Percentiles rank a stretch among this genome's conserved stretches.
Conservation (phyloP, 2,113 vertebrate species). For the Psettodes erumei region DNA sequence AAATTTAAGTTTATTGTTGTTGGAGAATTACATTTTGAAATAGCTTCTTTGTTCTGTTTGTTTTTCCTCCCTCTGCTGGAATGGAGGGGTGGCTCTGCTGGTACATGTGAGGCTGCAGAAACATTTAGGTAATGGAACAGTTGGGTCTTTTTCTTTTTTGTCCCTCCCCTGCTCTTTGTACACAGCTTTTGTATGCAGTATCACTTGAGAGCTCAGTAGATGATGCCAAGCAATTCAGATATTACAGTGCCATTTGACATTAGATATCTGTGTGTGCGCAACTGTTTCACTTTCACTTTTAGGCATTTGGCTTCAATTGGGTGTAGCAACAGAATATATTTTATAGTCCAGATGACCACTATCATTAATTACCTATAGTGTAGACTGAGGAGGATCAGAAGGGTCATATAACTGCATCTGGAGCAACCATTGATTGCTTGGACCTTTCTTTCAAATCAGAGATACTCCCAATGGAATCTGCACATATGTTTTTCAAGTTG, state of each 20-base stretch:
- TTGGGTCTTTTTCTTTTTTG: constrained; percentile 27
- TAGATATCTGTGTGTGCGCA: constrained; percentile 13
- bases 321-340: not conserved
- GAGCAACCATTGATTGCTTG: constrained; percentile 2
- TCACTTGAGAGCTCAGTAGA: constrained; percentile 48
- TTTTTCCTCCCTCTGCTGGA: not conserved
- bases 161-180: constrained; percentile 1
- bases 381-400: not conserved
- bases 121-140: constrained; percentile 30
- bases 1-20: constrained; percentile 48
- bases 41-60: constrained; percentile 52
- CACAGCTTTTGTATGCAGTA: constrained; percentile 23
- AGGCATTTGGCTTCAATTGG: not conserved
- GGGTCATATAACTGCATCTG: not conserved
- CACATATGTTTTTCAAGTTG: not conserved
- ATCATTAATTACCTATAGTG: not conserved
- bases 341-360: not conserved
- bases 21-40: constrained; percentile 62
- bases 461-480: constrained; percentile 1
- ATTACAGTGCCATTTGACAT: constrained; percentile 27
- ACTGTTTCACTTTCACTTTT: not conserved
- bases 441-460: constrained; percentile 24
- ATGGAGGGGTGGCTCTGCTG: not conserved
- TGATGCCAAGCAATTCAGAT: constrained; percentile 30
- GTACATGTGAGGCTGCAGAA: constrained; percentile 12